These are phyloP conservation scores for Australoheros facetus DNA, from an alignment of 2,797 vertebrate species.

Conservation along the genomic window DNA sequence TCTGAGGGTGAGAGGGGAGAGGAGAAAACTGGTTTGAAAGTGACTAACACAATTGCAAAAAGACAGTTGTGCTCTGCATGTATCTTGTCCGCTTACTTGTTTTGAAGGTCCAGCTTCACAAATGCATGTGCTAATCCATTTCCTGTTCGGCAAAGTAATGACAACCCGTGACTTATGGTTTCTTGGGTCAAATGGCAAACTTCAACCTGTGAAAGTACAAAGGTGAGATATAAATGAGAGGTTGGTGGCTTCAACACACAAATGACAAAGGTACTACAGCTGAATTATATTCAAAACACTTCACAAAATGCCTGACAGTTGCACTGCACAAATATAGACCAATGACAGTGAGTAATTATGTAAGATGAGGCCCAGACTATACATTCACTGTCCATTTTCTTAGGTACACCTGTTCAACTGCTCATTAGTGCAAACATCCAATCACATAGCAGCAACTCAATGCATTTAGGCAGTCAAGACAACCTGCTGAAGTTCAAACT, in stretches of 20 bases:
- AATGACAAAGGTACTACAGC: neutral
- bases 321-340: neutral
- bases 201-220: slow-evolving; percentile 47
- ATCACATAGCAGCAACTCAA: neutral
- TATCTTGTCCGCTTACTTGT: slow-evolving; percentile 77
- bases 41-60: neutral
- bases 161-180: slow-evolving; percentile 82
- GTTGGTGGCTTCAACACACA: neutral
- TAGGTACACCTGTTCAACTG: fast-evolving
- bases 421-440: neutral
- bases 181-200: slow-evolving; percentile 80
- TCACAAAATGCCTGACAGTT: neutral
- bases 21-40: neutral
- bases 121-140: slow-evolving; percentile 89
- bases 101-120: slow-evolving; percentile 84
- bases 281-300: neutral
- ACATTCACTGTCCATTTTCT: neutral
- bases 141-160: slow-evolving; percentile 86
- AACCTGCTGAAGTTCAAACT: neutral
- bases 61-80: neutral
- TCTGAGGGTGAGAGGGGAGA: slow-evolving; percentile 66
- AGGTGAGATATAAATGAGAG: neutral
- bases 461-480: neutral
- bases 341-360: neutral
- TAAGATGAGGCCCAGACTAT: neutral